phyloP scores from a whole-genome alignment of 1,140 invertebrate genomes.

The Brachystomella parvula region DNA sequence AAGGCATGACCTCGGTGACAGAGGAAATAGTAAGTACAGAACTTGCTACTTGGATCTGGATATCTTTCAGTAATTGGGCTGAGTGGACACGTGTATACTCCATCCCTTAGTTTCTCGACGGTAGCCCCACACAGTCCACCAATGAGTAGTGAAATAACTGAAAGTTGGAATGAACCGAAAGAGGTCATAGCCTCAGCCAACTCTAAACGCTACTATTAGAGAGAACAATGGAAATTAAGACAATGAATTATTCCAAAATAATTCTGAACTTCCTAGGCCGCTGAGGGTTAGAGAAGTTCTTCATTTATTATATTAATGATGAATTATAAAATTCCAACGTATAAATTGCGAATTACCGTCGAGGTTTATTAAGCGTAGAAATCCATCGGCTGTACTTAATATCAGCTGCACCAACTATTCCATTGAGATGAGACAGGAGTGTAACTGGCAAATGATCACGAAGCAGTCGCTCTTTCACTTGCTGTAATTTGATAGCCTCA shows the following conservation, averaged over 20 bases:
- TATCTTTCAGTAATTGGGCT: constrained; percentile 18
- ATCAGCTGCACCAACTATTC: constrained; percentile 19
- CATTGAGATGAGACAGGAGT: constrained; percentile 18
- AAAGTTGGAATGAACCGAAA: neutral
- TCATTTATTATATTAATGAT: neutral
- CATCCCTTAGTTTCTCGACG: neutral
- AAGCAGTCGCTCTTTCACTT: constrained; percentile 29
- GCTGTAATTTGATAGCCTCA: constrained; percentile 72
- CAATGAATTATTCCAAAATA: neutral
- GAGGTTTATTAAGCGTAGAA: neutral
- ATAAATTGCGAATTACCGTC: neutral
- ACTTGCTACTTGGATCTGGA: constrained; percentile 12
- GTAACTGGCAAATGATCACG: constrained; percentile 20
- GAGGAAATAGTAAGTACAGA: constrained; percentile 30
- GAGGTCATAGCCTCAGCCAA: neutral
- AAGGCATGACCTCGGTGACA: constrained; percentile 32
- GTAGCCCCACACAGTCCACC: neutral
- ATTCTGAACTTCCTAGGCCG: neutral
- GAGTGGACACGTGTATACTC: neutral
- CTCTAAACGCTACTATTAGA: neutral
- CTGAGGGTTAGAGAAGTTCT: neutral
- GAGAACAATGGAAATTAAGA: neutral
- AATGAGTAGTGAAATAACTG: neutral
- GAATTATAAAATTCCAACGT: neutral
- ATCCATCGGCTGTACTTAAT: constrained; percentile 21